Conservation (phyloP, 2,797 vertebrate species). For the Heterohyrax brucei region DNA sequence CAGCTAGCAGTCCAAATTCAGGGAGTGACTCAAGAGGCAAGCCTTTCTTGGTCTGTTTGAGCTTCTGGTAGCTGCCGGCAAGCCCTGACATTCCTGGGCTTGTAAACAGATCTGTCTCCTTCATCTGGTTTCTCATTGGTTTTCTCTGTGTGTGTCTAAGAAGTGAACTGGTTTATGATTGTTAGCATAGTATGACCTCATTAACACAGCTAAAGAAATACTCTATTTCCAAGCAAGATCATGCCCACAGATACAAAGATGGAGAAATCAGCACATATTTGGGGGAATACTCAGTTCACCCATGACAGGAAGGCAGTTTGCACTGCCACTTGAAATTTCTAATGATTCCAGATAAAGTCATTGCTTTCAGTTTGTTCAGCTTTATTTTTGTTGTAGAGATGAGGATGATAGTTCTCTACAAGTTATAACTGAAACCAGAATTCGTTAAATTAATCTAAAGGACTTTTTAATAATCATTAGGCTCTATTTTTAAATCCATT, state of each 20-base stretch:
- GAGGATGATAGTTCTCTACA: neutral
- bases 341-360: neutral
- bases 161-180: neutral
- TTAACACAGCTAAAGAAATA: neutral
- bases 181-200: neutral
- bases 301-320: neutral
- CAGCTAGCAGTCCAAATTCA: neutral
- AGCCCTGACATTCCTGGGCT: neutral
- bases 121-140: neutral
- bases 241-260: neutral
- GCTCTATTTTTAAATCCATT: slow-evolving; percentile 61
- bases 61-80: neutral
- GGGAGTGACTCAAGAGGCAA: neutral
- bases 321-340: neutral
- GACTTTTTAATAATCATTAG: slow-evolving; percentile 47
- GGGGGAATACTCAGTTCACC: neutral
- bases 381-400: slow-evolving; percentile 7
- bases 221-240: neutral
- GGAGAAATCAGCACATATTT: neutral
- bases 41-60: neutral
- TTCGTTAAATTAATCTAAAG: slow-evolving; percentile 63
- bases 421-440: slow-evolving; percentile 24
- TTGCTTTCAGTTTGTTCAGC: neutral
- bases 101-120: neutral
- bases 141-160: neutral